Evolutionary conservation across 2,888 invertebrate species (phyloP).

Genomic region (Rapana venosa): DNA sequence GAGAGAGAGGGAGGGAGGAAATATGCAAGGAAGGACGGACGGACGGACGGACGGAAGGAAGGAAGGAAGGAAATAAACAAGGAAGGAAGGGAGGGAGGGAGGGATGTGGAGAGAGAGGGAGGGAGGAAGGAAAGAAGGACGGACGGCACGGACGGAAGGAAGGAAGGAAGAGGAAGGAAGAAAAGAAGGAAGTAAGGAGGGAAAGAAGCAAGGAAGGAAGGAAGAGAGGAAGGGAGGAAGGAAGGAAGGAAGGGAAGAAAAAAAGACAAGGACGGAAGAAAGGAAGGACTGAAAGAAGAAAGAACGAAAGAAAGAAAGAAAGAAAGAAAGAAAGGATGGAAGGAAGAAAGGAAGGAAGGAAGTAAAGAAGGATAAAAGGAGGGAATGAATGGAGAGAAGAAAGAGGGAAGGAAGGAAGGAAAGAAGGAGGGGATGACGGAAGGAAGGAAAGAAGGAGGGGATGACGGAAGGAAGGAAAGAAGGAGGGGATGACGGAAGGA

Average conservation of each 20-base stretch:
- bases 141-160: no score
- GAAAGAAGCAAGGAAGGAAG: background rate
- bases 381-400: no score
- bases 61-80: background rate
- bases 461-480: no score
- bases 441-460: background rate
- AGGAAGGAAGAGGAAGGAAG: background rate
- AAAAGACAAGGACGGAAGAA: background rate
- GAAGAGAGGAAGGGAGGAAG: background rate
- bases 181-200: background rate
- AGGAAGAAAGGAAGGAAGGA: background rate
- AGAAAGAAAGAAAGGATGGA: background rate
- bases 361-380: no score
- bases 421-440: background rate
- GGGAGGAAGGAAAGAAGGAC: background rate
- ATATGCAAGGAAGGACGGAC: background rate
- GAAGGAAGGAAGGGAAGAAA: no score
- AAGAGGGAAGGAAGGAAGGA: background rate
- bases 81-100: background rate
- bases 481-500: background rate
- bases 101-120: slow-evolving; percentile 1
- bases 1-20: background rate
- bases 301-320: background rate
- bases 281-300: no score
- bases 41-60: background rate